Evolutionary conservation across 2,797 vertebrate species (phyloP), one percentile per base, ranked within the genome.

Genomic region (Myripristis murdjan): DNA sequence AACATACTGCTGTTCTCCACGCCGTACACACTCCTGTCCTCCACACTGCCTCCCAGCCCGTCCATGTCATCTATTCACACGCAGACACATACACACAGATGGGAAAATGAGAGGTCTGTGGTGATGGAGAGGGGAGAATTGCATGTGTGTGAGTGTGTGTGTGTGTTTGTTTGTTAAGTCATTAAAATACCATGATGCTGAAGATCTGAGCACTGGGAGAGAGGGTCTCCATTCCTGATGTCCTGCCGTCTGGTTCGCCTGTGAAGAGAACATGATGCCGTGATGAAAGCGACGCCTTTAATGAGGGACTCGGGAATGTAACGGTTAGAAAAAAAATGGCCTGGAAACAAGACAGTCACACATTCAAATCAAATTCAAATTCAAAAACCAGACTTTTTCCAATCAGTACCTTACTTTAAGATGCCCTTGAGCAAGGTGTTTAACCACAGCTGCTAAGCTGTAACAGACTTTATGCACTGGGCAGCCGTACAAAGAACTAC

Each of bases 1-100:
- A 99, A 99, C n/a, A 98, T 99, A 84, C 97, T 99, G 92, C 98
- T 99, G 75, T 99, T 99, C 90, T 99, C 98, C 75, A 99, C 97
- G 0, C 98, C 98, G 41, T 97, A 99, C 89, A 99, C 97, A 11
- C 95, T 95, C 88, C 96, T 95, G 88, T 98, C 97, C 84, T 98
- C 96, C 73, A 98, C 86, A 18, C 89, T 96, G 54, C 93, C 84
- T 24, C 74, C 83, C 0, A 89, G 84, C 18, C 95, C 93, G 3
- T 93, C 94, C 69, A 89, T 72, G 49, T 97, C 96, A 60, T 97
- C 98, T 99, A 75, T 31, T 51, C 22, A 41, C 28, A 71, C 7
- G 61, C 1, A 73, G 57, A 76, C 18, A 74, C 16, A 80, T 33
- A 68, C 18, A 63, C 6, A 35, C 15, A 59, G 24, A 61, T 2